Conservation (phyloP, 2,797 vertebrate species). For the Aeoliscus strigatus region DNA sequence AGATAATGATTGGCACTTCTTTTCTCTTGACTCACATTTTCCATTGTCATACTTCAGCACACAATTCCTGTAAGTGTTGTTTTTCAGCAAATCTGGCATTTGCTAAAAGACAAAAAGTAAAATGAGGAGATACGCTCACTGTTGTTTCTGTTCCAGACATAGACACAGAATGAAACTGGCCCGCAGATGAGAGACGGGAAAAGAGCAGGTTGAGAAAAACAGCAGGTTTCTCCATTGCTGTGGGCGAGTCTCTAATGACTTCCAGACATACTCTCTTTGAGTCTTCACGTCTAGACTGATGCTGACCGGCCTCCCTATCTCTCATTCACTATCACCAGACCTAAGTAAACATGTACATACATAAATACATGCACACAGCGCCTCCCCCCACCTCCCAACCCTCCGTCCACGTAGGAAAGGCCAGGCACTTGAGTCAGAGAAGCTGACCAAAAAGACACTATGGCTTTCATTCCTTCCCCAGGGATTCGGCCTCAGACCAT, state of each 20-base stretch:
- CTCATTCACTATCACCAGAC: conserved; percentile 19
- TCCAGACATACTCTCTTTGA: conserved; percentile 62
- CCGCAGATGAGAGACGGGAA: conserved; percentile 28
- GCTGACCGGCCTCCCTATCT: conserved; percentile 23
- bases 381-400: conserved; percentile 3
- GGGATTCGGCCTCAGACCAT: conserved; percentile 42
- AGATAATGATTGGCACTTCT: background rate
- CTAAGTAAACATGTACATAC: conserved; percentile 12
- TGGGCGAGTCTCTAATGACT: conserved; percentile 71
- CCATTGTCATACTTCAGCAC: background rate
- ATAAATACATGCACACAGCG: conserved; percentile 5
- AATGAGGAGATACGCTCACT: conserved; percentile 26
- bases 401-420: conserved; percentile 41
- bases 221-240: conserved; percentile 71
- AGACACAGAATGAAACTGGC: conserved; percentile 35
- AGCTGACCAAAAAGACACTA: conserved; percentile 45
- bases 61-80: conserved; percentile 15
- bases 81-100: conserved; percentile 21
- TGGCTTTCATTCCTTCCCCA: conserved; percentile 45
- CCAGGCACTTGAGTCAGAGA: conserved; percentile 36
- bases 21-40: conserved; percentile 25
- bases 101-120: conserved; percentile 15
- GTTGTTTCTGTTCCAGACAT: conserved; percentile 45
- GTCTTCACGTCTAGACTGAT: conserved; percentile 57
- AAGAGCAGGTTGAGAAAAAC: conserved; percentile 65